Evolutionary conservation across 2,797 vertebrate genomes (phyloP).

Genomic region (Rhodeus uyekii): DNA sequence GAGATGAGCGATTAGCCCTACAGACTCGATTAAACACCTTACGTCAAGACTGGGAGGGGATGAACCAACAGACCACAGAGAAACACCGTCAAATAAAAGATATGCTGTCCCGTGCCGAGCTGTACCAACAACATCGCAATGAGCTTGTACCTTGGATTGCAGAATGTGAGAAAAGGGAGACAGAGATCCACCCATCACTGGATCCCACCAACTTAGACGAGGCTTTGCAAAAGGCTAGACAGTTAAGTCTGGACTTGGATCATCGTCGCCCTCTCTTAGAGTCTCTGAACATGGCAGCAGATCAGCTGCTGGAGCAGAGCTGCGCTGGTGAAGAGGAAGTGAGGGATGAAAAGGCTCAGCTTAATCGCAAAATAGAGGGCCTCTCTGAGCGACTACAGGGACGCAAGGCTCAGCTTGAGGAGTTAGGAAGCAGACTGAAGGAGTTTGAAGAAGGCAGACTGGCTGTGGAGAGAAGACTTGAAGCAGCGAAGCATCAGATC

Average conservation of each 20-base stretch:
- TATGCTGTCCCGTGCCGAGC: constrained; percentile 86
- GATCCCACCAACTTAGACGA: constrained; percentile 84
- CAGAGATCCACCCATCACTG: constrained; percentile 81
- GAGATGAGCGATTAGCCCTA: constrained; percentile 84
- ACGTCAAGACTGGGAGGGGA: constrained; percentile 88
- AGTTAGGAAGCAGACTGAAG: constrained; percentile 89
- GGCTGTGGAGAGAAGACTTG: constrained; percentile 91
- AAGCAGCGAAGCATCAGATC: constrained; percentile 92
- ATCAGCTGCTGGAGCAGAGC: constrained; percentile 89
- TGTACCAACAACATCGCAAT: constrained; percentile 83
- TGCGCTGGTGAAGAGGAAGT: constrained; percentile 89
- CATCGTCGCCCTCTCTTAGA: constrained; percentile 87
- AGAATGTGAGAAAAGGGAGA: constrained; percentile 81
- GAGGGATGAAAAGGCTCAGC: constrained; percentile 89
- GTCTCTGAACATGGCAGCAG: constrained; percentile 87
- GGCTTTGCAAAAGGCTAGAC: constrained; percentile 82
- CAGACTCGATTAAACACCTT: constrained; percentile 83
- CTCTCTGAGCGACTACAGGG: constrained; percentile 86
- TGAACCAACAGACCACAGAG: constrained; percentile 82
- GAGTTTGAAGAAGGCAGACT: constrained; percentile 94
- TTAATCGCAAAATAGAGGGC: constrained; percentile 87
- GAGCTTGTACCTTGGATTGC: constrained; percentile 89
- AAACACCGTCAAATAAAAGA: constrained; percentile 82
- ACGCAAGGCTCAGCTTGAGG: constrained; percentile 86
- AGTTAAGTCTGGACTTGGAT: constrained; percentile 86